Evolutionary conservation across 2,113 vertebrate genomes (phyloP).

Genomic region (Pampusana beccarii): DNA sequence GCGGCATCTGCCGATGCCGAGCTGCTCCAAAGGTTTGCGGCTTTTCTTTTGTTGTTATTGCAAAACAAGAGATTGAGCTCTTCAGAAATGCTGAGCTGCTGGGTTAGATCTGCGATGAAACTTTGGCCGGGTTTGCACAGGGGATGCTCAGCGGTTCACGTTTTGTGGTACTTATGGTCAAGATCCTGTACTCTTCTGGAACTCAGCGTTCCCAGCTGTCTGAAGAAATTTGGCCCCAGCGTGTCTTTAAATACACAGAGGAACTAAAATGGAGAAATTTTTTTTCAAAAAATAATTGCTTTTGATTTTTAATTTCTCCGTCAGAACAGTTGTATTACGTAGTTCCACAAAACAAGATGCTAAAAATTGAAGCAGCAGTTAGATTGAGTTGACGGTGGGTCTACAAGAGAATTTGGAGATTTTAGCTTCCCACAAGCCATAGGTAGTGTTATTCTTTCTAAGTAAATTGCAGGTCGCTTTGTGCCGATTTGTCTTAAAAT

Average conservation of each 20-base stretch:
- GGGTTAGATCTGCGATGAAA: not conserved
- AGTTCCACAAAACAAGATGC: not conserved
- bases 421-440: not conserved
- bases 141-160: not conserved
- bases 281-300: rapidly evolving
- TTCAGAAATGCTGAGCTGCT: not conserved
- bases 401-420: not conserved
- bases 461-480: not conserved
- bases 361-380: not conserved
- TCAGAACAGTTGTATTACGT: not conserved
- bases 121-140: not conserved
- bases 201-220: not conserved
- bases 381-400: not conserved
- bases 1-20: not conserved
- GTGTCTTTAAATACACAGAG: not conserved
- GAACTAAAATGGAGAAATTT: not conserved
- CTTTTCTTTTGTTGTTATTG: not conserved
- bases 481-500: not conserved
- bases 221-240: not conserved
- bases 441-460: not conserved
- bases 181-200: not conserved
- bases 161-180: not conserved
- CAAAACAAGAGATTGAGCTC: not conserved
- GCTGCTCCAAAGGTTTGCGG: not conserved
- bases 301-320: not conserved